phyloP scores from a whole-genome alignment of 2,797 vertebrate genomes.

The Sitta carolinensis region DNA sequence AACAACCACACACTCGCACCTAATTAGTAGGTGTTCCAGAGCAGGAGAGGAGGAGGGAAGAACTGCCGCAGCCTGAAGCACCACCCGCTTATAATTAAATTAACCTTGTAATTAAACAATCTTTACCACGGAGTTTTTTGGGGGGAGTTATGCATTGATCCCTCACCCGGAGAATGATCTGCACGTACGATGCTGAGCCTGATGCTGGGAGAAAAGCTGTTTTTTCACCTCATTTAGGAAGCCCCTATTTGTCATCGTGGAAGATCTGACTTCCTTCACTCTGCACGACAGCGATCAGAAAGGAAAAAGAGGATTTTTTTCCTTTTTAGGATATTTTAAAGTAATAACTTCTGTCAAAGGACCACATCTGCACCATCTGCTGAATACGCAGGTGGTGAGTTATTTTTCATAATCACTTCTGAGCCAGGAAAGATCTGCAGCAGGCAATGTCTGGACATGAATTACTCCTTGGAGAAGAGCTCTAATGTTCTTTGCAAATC shows the following conservation, averaged over 20 bases:
- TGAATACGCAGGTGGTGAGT: not conserved
- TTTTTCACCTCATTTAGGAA: not conserved
- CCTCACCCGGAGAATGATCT: rapidly evolving
- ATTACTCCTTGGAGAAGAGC: not conserved
- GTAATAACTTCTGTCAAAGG: not conserved
- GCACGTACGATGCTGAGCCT: rapidly evolving
- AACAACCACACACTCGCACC: not conserved
- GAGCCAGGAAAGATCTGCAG: not conserved
- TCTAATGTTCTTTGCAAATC: not conserved
- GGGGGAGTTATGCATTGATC: too few species aligned
- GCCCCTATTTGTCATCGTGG: not conserved
- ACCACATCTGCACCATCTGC: not conserved
- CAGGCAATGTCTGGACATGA: not conserved
- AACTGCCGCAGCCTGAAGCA: not conserved
- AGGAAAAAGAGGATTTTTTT: not conserved
- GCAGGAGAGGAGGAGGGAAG: not conserved
- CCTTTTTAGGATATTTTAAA: not conserved
- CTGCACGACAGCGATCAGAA: not conserved
- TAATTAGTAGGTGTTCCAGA: not conserved
- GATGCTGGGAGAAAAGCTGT: not conserved
- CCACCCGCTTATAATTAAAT: not conserved
- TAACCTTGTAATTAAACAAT: not conserved
- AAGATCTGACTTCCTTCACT: not conserved
- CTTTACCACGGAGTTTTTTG: not conserved
- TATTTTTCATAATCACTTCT: not conserved